Evolutionary conservation across 2,797 vertebrate genomes (phyloP).

Genomic region (Liasis olivaceus): DNA sequence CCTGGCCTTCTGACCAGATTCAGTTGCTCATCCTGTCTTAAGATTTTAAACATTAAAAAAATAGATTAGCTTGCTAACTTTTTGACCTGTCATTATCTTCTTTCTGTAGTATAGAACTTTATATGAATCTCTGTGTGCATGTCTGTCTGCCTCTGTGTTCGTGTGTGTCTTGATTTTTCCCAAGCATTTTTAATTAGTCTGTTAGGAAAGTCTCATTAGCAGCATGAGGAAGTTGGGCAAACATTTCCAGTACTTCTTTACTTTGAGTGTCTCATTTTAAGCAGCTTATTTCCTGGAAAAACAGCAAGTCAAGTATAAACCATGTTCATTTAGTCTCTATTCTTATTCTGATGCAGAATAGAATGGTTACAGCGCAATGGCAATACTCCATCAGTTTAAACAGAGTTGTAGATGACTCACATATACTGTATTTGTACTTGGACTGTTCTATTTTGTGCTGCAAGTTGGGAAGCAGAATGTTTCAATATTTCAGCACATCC

Average conservation of each 20-base stretch:
- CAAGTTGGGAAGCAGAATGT: not conserved
- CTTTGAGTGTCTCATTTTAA: not conserved
- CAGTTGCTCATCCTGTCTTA: not conserved
- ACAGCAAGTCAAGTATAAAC: not conserved
- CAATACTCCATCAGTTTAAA: not conserved
- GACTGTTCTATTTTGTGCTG: not conserved
- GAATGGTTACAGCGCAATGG: not conserved
- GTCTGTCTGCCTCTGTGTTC: not conserved
- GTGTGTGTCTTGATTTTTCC: not conserved
- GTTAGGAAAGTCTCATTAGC: constrained; percentile 12
- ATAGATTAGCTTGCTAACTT: not conserved
- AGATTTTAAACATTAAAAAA: not conserved
- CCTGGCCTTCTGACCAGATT: not conserved
- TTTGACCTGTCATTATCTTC: not conserved
- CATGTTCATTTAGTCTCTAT: not conserved
- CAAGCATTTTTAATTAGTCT: constrained; percentile 28
- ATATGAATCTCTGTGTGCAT: not conserved
- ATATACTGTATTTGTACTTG: not conserved
- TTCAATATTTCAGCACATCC: not conserved
- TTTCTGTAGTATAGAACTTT: not conserved
- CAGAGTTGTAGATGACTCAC: not conserved
- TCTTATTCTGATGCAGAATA: not conserved
- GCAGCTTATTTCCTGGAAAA: not conserved
- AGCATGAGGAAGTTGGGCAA: not conserved
- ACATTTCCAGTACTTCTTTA: not conserved